phyloP scores from a whole-genome alignment of 2,797 vertebrate species.

The Selene dorsalis region DNA sequence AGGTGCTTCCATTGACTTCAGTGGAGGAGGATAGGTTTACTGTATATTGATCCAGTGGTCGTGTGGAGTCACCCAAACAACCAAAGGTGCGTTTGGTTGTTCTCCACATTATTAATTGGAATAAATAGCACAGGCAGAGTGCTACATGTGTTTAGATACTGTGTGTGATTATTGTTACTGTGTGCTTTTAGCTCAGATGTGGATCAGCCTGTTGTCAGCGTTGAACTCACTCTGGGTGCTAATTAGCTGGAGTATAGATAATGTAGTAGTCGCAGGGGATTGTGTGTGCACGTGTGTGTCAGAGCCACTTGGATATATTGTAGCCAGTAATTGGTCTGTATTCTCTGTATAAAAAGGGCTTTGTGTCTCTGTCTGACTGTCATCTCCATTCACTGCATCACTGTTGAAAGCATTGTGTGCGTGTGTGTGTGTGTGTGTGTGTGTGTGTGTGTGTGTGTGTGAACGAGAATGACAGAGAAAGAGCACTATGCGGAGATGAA shows the following conservation, averaged over 20 bases:
- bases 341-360: slow-evolving; percentile 1
- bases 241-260: slow-evolving; percentile 1
- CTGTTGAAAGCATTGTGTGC: slow-evolving; percentile 10
- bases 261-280: background rate
- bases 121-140: background rate
- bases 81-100: background rate
- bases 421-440: background rate
- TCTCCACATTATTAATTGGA: background rate
- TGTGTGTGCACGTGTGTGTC: background rate
- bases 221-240: background rate
- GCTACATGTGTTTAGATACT: background rate
- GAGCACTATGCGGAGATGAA: no score
- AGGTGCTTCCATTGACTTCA: background rate
- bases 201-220: background rate
- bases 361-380: slow-evolving; percentile 15
- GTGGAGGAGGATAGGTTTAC: background rate
- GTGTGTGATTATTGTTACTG: background rate
- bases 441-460: no score
- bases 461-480: no score
- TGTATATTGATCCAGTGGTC: background rate
- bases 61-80: background rate
- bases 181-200: background rate
- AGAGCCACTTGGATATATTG: background rate
- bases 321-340: slow-evolving; percentile 26
- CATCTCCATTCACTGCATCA: slow-evolving; percentile 19